Evolutionary conservation across 2,113 vertebrate species (phyloP).

Genomic region (Setophaga petechia): DNA sequence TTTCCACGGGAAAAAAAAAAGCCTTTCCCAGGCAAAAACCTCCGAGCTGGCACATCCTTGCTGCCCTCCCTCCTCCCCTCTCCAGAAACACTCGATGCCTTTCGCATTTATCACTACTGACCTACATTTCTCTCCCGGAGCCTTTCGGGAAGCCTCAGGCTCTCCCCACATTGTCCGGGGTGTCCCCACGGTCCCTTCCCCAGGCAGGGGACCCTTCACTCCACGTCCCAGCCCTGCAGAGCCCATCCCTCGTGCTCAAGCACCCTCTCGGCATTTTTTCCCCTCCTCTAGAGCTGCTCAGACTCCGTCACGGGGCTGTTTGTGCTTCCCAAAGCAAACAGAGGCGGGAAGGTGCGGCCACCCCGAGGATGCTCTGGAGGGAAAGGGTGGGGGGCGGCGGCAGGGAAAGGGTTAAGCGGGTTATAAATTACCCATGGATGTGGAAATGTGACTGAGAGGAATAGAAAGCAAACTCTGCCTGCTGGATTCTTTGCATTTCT

Average conservation of each 20-base stretch:
- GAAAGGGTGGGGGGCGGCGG: neutral
- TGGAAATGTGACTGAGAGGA: slow-evolving; percentile 61
- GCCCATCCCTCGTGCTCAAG: neutral
- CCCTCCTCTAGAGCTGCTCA: neutral
- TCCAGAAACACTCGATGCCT: neutral
- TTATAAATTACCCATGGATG: slow-evolving; percentile 61
- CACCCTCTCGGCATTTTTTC: neutral
- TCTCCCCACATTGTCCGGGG: fast-evolving
- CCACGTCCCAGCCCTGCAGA: fast-evolving
- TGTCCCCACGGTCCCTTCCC: fast-evolving
- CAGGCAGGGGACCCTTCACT: fast-evolving
- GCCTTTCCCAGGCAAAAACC: neutral
- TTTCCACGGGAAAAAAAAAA: neutral
- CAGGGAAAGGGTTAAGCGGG: slow-evolving; percentile 50
- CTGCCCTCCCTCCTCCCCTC: neutral
- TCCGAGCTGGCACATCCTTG: neutral
- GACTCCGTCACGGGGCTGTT: fast-evolving
- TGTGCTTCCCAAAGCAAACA: slow-evolving; percentile 41
- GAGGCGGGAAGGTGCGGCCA: neutral
- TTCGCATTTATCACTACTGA: neutral
- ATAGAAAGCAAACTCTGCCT: slow-evolving; percentile 48
- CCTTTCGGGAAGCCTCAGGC: neutral
- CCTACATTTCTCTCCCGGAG: neutral
- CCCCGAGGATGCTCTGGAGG: neutral
- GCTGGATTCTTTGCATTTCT: slow-evolving; percentile 70